phyloP scores from a whole-genome alignment of 2,797 vertebrate species.

The Scomberomorus guttatus region DNA sequence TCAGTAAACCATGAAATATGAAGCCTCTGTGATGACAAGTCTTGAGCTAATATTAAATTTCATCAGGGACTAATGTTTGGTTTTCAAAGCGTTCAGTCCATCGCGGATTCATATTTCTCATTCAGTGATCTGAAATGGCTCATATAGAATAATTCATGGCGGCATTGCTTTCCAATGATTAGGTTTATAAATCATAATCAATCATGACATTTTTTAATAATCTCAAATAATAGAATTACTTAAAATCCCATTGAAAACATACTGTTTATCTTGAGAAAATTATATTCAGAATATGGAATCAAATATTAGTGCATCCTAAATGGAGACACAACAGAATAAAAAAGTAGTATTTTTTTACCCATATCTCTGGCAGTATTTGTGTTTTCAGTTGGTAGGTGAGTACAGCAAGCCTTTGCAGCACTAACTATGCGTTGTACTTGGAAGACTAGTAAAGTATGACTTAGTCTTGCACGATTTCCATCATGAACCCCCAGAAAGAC shows the following conservation, averaged over 20 bases:
- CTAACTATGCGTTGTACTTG: neutral
- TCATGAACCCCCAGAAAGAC: neutral
- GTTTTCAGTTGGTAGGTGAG: neutral
- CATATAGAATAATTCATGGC: neutral
- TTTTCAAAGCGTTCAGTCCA: conserved; percentile 48
- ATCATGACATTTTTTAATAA: neutral
- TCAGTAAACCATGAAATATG: conserved; percentile 65
- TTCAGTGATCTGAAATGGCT: conserved; percentile 28
- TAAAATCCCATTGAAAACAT: conserved; percentile 4
- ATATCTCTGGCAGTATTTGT: neutral
- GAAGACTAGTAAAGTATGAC: neutral
- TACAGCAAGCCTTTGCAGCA: neutral
- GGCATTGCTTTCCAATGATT: neutral
- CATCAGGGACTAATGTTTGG: conserved; percentile 58
- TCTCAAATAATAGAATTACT: neutral
- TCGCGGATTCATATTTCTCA: conserved; percentile 24
- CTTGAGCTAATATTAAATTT: conserved; percentile 58
- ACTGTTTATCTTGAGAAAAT: neutral
- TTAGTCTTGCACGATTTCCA: neutral
- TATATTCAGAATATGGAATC: neutral
- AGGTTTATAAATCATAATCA: conserved; percentile 7
- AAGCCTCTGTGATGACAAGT: conserved; percentile 49
- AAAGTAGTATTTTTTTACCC: neutral
- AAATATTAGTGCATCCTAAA: neutral
- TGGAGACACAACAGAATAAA: neutral